Base-by-base conservation (phyloP, 2,113 vertebrate species). In the Triplophysa rosa region DNA sequence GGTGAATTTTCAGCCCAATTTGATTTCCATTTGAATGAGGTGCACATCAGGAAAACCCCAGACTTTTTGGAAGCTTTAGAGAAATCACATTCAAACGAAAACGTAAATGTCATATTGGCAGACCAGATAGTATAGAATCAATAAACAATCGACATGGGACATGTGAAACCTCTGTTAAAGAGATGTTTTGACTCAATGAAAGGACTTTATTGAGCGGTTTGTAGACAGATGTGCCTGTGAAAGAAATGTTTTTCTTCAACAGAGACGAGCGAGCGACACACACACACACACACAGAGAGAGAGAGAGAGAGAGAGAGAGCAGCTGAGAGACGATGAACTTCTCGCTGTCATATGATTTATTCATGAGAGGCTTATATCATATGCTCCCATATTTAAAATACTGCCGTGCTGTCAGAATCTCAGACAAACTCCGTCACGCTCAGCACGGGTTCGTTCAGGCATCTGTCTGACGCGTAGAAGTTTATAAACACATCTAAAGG, bases 361-460 rank as follows among this genome's bases (percentile, higher is more conserved):
- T 74, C 58, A 74, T 74, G 47, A 54, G 49, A 70, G 67, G 70
- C 14, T 73, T 56, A 63, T 63, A 61, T 74, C 72, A 74, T 49
- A 74, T 63, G 45, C 23, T n/a, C 16, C 21, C 24, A 47, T 74
- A 63, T 63, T 74, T 74, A 74, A 74, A 74, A 74, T 63, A 62
- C 40, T 49, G 37, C 40, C 59, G 17, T 63, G 72, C 45, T 74
- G 72, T 61, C 72, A 74, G 17, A 74, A 74, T 63, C 1, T 16
- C 58, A 47, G 58, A 23, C 33, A 23, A 61, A 42, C 54, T 73
- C n/a, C 0, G 4, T 4, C 33, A 17, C 33, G 37, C 54, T 42
- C 54, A 24, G 33, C 70, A 6, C 24, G 54, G 9, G 14, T 33
- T 21, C 10, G 54, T 2, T 21, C 1, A 58, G 8, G 67, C 1